Evolutionary conservation across 2,113 vertebrate genomes (phyloP).

Genomic region (Cochlearius cochlearius): DNA sequence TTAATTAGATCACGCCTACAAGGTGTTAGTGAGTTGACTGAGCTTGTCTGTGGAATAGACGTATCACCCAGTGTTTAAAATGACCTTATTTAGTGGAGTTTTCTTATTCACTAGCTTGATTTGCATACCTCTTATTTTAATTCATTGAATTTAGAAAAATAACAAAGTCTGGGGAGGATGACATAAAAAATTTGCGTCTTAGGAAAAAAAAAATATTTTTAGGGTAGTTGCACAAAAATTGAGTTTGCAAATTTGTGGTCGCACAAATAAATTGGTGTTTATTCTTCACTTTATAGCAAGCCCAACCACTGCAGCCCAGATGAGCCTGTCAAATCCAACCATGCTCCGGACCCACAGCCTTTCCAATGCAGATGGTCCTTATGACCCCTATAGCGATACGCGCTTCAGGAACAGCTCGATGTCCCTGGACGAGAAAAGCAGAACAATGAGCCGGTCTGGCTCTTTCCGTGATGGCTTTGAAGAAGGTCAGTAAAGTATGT

Average conservation of each 20-base stretch:
- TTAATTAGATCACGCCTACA: slow-evolving; percentile 54
- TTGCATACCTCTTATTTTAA: not conserved
- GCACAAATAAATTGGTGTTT: not conserved
- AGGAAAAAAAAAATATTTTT: not conserved
- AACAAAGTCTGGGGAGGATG: not conserved
- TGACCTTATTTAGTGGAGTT: not conserved
- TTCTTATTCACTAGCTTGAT: not conserved
- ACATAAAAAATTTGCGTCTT: not conserved
- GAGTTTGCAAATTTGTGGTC: not conserved
- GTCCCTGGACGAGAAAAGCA: slow-evolving; percentile 94
- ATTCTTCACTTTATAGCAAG: slow-evolving; percentile 76
- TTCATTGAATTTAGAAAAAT: not conserved
- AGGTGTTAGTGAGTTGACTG: slow-evolving; percentile 37
- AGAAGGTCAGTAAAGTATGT: slow-evolving; percentile 81
- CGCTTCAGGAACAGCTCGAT: slow-evolving; percentile 95
- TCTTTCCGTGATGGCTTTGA: slow-evolving; percentile 98
- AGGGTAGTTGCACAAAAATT: not conserved
- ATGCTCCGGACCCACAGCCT: slow-evolving; percentile 91
- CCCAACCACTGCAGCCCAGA: slow-evolving; percentile 88
- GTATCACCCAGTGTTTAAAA: not conserved
- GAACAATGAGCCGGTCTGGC: slow-evolving; percentile 95
- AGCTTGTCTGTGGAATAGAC: slow-evolving; percentile 21
- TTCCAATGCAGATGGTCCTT: slow-evolving; percentile 86
- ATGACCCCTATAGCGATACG: slow-evolving; percentile 84
- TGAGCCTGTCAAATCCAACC: slow-evolving; percentile 83